Evolutionary conservation across 2,797 vertebrate species (phyloP), one percentile per base, ranked within the genome.

Genomic region (Epinephelus malabaricus): DNA sequence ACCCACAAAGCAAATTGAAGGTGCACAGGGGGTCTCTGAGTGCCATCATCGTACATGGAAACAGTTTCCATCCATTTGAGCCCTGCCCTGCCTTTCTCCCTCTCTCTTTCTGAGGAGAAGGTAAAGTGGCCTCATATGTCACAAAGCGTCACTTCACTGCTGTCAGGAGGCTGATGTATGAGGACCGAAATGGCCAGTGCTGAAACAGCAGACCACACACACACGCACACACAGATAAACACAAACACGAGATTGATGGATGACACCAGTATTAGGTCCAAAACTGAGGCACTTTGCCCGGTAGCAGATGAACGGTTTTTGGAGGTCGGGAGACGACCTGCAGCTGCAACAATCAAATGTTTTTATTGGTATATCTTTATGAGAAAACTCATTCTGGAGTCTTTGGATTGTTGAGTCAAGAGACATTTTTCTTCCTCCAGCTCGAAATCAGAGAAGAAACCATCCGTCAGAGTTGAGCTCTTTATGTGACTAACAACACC

Each of bases 151-250:
- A 89, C 83, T 87, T 88, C 82, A 75, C 65, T 67, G 85, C 80
- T 90, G 90, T 90, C 92, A 84, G 73, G 73, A 74, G 67, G 76
- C 70, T 93, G 92, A 94, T 92, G 88, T 83, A 93, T 85, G 86
- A 86, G 84, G 79, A 46, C 62, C 14, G 18, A 75, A 89, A 81
- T 81, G 88, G 87, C 79, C 88, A 78, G 76, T 90, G 91, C 90
- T 95, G 93, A 93, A 88, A 84, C 91, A 92, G 93, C 90, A 91
- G 88, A 88, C 89, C 87, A 88, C 90, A 88, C 89, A 85, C 85
- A 46, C 70, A 30, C 75, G 45, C 83, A 64, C 78, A 69, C 66
- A 75, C 71, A 77, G 34, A 82, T 46, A 40, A 58, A 79, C 65
- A 73, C 70, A 81, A 64, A 76, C 53, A 68, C 79, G 70, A 68